These are phyloP conservation scores for Mus musculus DNA, from an alignment of 2,113 vertebrate genomes.

Conservation along the genomic window DNA sequence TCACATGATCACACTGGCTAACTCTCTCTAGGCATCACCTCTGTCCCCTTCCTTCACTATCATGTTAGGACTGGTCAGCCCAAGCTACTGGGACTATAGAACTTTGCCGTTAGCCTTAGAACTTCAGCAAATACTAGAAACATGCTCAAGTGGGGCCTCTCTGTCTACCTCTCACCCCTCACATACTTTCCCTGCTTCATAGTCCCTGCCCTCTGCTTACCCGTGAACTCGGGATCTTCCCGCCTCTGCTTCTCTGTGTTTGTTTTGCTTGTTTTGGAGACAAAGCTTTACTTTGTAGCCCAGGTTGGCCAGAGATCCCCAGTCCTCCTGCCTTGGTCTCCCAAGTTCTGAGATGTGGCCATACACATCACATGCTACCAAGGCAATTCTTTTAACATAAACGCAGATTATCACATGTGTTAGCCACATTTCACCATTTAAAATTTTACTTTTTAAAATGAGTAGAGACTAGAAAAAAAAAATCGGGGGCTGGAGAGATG, in stretches of 20 bases:
- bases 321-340: not conserved
- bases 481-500: no score
- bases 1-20: not conserved
- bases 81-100: not conserved
- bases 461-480: not conserved
- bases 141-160: no score
- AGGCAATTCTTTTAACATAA: constrained; percentile 52
- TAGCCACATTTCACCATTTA: not conserved
- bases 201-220: not conserved
- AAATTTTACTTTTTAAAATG: not conserved
- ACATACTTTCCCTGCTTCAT: not conserved
- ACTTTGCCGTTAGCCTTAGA: not conserved
- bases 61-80: not conserved
- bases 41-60: not conserved
- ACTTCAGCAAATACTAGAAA: not conserved
- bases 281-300: not conserved
- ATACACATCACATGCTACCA: not conserved
- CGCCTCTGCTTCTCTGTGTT: not conserved
- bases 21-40: not conserved
- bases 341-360: not conserved
- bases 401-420: not conserved
- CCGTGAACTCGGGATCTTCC: no score
- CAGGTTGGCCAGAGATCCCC: not conserved
- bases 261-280: not conserved
- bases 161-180: not conserved